Percentiles rank a stretch among this genome's conserved stretches.
Evolutionary conservation across 2,888 invertebrate genomes (phyloP).

Genomic region (Agrilus mali): DNA sequence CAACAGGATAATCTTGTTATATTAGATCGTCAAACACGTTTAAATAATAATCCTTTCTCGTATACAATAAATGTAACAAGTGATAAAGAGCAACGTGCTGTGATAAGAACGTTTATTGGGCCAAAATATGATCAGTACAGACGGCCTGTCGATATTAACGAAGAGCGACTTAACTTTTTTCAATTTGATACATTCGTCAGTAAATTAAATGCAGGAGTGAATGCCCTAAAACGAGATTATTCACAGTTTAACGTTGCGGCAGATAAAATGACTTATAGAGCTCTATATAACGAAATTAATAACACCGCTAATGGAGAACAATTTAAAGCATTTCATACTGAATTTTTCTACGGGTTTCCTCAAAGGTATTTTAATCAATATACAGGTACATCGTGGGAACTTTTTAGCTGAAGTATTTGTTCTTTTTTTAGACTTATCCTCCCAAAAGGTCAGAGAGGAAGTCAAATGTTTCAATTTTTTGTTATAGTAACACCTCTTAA

Average conservation of each 20-base stretch:
- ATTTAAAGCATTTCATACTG: slow-evolving; percentile 40
- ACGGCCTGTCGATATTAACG: slow-evolving; percentile 37
- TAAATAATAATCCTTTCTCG: slow-evolving; percentile 57
- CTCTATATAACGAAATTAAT: slow-evolving; percentile 50
- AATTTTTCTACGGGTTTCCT: slow-evolving; percentile 56
- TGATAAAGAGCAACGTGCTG: slow-evolving; percentile 42
- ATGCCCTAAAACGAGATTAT: slow-evolving; percentile 54
- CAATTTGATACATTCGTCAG: slow-evolving; percentile 47
- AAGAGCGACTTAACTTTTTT: slow-evolving; percentile 47
- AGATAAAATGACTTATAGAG: slow-evolving; percentile 51
- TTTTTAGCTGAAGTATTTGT: not conserved
- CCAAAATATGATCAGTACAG: slow-evolving; percentile 53
- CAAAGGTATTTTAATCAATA: slow-evolving; percentile 32
- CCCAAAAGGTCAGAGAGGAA: slow-evolving; percentile 54
- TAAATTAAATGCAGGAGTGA: slow-evolving; percentile 49
- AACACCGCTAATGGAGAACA: slow-evolving; percentile 39
- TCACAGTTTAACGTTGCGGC: slow-evolving; percentile 49
- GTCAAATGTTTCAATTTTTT: slow-evolving; percentile 43
- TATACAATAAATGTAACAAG: slow-evolving; percentile 46
- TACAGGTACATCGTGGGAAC: slow-evolving; percentile 1
- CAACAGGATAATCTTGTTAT: slow-evolving; percentile 34
- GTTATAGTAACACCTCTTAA: slow-evolving; percentile 34
- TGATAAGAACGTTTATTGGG: slow-evolving; percentile 53
- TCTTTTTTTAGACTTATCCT: slow-evolving; percentile 39
- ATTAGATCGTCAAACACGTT: slow-evolving; percentile 51